These are phyloP conservation scores for Laupala kohalensis DNA, from an alignment of 1,140 invertebrate species.

Conservation along the genomic window DNA sequence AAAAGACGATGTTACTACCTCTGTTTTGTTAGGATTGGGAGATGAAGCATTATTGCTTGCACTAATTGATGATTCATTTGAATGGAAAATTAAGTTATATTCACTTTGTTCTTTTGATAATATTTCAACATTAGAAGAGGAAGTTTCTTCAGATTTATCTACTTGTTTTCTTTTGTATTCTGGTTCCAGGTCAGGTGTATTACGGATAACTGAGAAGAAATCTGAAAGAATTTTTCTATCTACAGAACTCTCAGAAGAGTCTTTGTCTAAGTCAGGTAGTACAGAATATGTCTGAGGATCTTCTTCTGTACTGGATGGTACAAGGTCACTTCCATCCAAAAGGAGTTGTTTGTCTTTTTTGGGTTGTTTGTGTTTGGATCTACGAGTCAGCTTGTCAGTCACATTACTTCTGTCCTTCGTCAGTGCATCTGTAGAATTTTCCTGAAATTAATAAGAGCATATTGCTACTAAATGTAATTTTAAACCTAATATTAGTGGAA, in stretches of 20 bases:
- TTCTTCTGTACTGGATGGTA: not conserved
- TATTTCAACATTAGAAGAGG: not conserved
- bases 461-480: not conserved
- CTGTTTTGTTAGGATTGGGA: no score
- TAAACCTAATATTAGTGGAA: no score
- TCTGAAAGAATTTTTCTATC: not conserved
- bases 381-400: not conserved
- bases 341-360: not conserved
- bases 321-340: not conserved
- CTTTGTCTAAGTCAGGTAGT: not conserved
- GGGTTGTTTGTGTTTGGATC: not conserved
- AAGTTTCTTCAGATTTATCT: no score
- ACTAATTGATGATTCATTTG: not conserved
- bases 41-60: not conserved
- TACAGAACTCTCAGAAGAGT: not conserved
- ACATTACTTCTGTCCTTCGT: not conserved
- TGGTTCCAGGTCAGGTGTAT: not conserved
- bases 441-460: not conserved
- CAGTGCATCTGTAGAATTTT: not conserved
- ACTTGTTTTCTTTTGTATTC: not conserved
- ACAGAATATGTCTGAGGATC: not conserved
- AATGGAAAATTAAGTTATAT: not conserved
- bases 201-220: not conserved
- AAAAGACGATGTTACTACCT: no score
- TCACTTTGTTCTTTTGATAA: not conserved